Base-by-base conservation (phyloP, 2,113 vertebrate genomes). In the Bucco capensis region DNA sequence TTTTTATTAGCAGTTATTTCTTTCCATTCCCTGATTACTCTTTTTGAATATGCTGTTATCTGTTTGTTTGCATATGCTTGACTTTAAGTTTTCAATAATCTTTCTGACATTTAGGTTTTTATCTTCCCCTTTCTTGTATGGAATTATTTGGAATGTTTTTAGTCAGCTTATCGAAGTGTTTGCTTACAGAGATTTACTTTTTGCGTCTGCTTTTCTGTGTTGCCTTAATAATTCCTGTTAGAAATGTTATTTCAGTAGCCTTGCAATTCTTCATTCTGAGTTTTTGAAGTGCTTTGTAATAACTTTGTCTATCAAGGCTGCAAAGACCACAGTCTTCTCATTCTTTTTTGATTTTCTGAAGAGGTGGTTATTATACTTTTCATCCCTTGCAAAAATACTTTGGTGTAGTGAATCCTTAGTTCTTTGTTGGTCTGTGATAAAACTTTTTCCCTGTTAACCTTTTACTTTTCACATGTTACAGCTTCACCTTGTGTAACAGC, bases 201-300 rank as follows among this genome's bases (percentile, higher is more conserved):
- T 83, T 78, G 11, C 65, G 40, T 56, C 78, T 83, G 33, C 27
- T 84, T 83, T 92, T 76, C 28, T 80, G 30, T 44, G 10, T 14
- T 85, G 31, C 51, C 27, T 89, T 51, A 87, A 79, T 92, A 94
- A 89, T 76, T 92, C 31, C 38, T 87, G 38, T 28, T 75, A 70
- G 35, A 83, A 89, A 70, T 46, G 6, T 69, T 92, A 37, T 80
- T 88, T 81, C 80, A 83, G 24, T n/a, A 89, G 38, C 22, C 23
- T 73, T 51, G 27, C 14, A 70, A 23, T 60, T 71, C 35, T 80
- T 80, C 61, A 37, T 56, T 88, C n/a, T 64, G 47, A 86, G 58
- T 46, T 85, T 76, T 77, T 79, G 23, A 92, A 89, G 46, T 40
- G 35, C 9, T 85, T 91, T 69, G n/a, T 46, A 76, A 62, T 78